Evolutionary conservation across 2,113 vertebrate genomes (phyloP), one percentile per base, ranked within the genome.

Genomic region (Pionites leucogaster): DNA sequence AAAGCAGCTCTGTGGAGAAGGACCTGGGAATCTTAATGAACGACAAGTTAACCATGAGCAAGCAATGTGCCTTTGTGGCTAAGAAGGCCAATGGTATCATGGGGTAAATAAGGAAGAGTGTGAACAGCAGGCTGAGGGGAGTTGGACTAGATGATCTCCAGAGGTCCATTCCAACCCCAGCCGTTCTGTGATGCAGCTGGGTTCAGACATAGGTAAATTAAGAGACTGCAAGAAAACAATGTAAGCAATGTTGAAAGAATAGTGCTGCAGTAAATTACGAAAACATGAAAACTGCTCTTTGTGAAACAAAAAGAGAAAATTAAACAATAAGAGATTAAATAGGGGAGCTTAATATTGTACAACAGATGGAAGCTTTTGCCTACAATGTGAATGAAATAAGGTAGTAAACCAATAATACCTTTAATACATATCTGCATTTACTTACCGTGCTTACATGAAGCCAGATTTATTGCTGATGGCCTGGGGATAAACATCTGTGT

Each of bases 391-490:
- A 95, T 83, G 84, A 96, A 95, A 96, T 47, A 79, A 92, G 62
- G 27, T 71, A 93, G 70, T 80, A 94, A 90, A 95, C 84, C 50
- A 97, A 93, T 92, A 95, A 97, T 95, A 88, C 37, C 24, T 92
- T 94, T 82, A 94, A 86, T 96, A 97, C 95, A 92, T 95, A 94
- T 93, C 53, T 93, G 79, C 82, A 92, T 97, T 97, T 98, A 95
- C 67, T 96, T 96, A 84, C 95, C 91, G 59, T 96, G 75, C 44
- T 88, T 88, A 84, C 52, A 95, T 84, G 72, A 95, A 94, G 62
- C 31, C 44, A 91, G 82, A 70, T 96, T 98, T 97, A 96, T 94
- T 97, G 86, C 80, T 95, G 83, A 97, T 96, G 89, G 69, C 82
- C 60, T 83, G 46, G 31, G 82, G 65, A 97, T 97, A 98, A 97